Percentiles rank a stretch among this genome's conserved stretches.
Conservation (phyloP, 2,113 vertebrate species). For the Protobothrops mucrosquamatus region DNA sequence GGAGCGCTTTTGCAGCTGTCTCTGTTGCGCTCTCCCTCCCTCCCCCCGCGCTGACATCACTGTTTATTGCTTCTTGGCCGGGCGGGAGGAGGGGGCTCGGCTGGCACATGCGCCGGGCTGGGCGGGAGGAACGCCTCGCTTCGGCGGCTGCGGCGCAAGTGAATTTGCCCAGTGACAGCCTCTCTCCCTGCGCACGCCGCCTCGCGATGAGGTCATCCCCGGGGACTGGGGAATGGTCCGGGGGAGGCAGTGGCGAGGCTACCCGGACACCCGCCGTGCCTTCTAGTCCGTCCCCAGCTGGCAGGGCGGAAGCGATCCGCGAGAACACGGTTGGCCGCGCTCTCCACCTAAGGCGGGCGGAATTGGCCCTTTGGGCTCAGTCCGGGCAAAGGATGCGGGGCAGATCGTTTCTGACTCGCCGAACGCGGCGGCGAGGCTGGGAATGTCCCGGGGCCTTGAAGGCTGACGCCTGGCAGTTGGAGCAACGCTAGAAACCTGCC, state of each 20-base stretch:
- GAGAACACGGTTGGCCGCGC: background rate
- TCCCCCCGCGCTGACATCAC: background rate
- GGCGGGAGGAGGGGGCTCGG: background rate
- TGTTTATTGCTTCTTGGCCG: background rate
- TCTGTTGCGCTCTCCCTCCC: background rate
- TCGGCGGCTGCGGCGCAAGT: background rate
- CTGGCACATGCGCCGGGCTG: background rate
- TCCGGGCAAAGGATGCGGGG: background rate
- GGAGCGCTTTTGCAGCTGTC: background rate
- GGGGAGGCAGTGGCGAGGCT: background rate
- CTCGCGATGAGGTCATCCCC: slow-evolving; percentile 1
- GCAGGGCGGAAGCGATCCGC: background rate
- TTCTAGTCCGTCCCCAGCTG: background rate
- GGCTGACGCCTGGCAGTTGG: background rate
- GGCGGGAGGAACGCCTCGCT: background rate
- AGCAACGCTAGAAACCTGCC: background rate
- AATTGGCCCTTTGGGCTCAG: background rate
- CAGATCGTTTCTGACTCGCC: background rate
- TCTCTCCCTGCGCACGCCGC: background rate
- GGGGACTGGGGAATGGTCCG: background rate
- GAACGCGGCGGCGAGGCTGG: background rate
- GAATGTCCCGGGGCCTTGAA: background rate
- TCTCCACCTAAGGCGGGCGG: background rate
- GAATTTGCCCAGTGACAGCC: slow-evolving; percentile 33
- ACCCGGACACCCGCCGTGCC: background rate